Conservation (phyloP, 2,888 invertebrate genomes). For the Prosopocoilus inquinatus region DNA sequence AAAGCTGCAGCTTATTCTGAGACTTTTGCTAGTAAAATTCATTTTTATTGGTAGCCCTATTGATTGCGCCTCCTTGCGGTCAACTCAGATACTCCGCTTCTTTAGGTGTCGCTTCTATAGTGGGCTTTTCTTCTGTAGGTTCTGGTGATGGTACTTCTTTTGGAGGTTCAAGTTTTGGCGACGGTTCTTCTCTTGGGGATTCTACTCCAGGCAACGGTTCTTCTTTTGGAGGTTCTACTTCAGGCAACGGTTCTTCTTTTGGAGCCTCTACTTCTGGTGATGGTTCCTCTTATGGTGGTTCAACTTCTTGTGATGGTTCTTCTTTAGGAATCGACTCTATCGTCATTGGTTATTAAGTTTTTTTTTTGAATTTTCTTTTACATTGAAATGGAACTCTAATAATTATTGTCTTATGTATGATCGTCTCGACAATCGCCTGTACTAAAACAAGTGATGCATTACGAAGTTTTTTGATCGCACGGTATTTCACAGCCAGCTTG, state of each 20-base stretch:
- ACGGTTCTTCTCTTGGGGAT: conserved; percentile 1
- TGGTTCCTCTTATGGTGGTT: conserved; percentile 26
- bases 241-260: conserved; percentile 3
- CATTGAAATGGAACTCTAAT: too few species aligned
- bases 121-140: conserved; percentile 9
- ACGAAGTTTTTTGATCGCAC: too few species aligned
- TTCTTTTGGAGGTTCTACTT: background rate
- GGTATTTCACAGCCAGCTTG: too few species aligned
- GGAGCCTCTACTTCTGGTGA: conserved; percentile 12
- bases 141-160: conserved; percentile 27
- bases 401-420: too few species aligned
- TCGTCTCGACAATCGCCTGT: too few species aligned
- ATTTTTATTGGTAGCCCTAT: too few species aligned
- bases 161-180: background rate
- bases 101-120: conserved; percentile 1
- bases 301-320: background rate
- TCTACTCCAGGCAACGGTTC: background rate
- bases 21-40: too few species aligned
- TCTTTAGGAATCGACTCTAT: background rate
- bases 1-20: too few species aligned
- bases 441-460: too few species aligned
- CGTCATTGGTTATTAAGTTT: background rate
- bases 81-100: too few species aligned
- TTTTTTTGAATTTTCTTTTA: too few species aligned
- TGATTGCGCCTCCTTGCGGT: too few species aligned